Percentiles rank a stretch among this genome's conserved stretches.
phyloP scores from a whole-genome alignment of 2,797 vertebrate species.

The Pantherophis vulpinus region DNA sequence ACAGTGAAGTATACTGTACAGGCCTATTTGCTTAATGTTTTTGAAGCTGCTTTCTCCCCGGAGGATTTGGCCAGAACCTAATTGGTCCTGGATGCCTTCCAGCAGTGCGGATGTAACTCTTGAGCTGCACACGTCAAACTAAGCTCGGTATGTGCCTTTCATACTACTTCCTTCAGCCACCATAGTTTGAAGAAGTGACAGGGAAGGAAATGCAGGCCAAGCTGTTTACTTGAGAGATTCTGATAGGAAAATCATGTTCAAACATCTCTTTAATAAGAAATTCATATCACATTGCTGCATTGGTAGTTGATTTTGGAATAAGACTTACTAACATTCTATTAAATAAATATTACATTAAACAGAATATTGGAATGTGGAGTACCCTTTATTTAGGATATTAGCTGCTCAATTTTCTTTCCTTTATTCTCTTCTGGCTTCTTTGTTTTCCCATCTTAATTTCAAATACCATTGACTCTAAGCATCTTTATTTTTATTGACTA shows the following conservation, averaged over 20 bases:
- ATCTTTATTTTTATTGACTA: neutral
- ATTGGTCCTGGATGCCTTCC: constrained; percentile 60
- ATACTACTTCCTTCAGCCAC: constrained; percentile 3
- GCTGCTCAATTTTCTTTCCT: neutral
- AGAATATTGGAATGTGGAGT: neutral
- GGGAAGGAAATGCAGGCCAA: neutral
- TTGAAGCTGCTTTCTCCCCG: neutral
- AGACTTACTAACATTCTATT: neutral
- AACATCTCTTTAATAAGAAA: neutral
- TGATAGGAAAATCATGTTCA: neutral
- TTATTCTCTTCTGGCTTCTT: neutral
- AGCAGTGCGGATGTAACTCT: constrained; percentile 22
- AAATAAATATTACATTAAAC: neutral
- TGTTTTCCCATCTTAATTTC: neutral
- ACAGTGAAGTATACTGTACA: neutral
- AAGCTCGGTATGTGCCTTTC: constrained; percentile 8
- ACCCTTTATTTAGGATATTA: neutral
- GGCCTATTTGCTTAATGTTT: neutral
- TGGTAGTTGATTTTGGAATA: neutral
- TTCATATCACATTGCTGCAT: neutral
- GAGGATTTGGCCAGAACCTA: constrained; percentile 36
- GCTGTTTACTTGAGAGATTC: neutral
- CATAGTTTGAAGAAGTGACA: neutral
- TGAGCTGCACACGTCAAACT: constrained; percentile 5
- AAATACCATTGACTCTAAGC: neutral